These are phyloP conservation scores for Apocheima hispidaria DNA, from an alignment of 2,888 invertebrate genomes.

Conservation along the genomic window DNA sequence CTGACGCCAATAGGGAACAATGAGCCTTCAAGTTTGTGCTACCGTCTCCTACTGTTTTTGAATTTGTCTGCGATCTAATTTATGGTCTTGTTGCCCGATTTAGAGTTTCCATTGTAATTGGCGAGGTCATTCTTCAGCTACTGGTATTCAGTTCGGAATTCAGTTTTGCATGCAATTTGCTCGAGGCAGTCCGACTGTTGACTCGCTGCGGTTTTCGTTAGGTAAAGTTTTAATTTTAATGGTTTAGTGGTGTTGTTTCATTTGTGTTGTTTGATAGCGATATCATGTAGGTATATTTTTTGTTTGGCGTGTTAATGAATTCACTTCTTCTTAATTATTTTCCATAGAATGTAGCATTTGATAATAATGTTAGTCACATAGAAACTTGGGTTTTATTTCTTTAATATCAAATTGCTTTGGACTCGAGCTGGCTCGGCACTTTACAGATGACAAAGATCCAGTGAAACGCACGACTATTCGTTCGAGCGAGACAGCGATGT, in stretches of 20 bases:
- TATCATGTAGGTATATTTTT: background rate
- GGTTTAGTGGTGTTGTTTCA: constrained; percentile 29
- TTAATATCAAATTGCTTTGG: too few relatives aligned
- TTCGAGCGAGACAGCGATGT: too few relatives aligned
- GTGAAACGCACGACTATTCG: too few relatives aligned
- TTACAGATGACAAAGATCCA: too few relatives aligned
- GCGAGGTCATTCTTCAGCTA: constrained; percentile 67
- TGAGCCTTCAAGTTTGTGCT: constrained; percentile 79
- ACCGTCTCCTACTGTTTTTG: constrained; percentile 85
- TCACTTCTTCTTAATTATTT: background rate
- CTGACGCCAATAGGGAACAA: constrained; percentile 82
- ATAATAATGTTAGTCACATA: too few relatives aligned
- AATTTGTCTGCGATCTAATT: constrained; percentile 82
- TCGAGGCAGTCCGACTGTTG: constrained; percentile 54
- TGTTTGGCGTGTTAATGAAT: background rate
- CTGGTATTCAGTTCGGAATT: constrained; percentile 61
- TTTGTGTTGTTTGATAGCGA: constrained; percentile 15
- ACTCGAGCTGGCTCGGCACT: too few relatives aligned
- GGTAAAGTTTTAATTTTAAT: constrained; percentile 31
- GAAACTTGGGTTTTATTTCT: too few relatives aligned
- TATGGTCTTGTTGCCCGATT: constrained; percentile 76
- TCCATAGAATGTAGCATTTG: too few relatives aligned
- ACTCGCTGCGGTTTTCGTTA: constrained; percentile 35
- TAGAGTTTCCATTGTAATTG: constrained; percentile 81
- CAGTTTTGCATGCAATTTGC: constrained; percentile 68